These are phyloP conservation scores for Cataglyphis livida DNA, from an alignment of 2,888 invertebrate genomes.

Conservation along the genomic window DNA sequence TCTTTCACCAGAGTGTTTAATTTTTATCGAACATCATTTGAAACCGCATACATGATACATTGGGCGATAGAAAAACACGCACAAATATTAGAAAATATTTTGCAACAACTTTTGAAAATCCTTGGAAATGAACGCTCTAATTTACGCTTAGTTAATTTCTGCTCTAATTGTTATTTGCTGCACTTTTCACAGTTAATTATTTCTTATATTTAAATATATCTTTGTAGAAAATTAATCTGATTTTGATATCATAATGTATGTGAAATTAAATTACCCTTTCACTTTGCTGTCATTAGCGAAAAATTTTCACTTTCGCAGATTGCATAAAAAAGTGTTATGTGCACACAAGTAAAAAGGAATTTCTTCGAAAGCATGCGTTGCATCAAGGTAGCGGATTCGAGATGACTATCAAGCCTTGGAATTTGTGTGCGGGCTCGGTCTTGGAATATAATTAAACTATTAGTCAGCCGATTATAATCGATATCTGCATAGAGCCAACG, in stretches of 20 bases:
- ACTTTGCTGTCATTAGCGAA: background rate
- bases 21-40: conserved; percentile 7
- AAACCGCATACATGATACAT: background rate
- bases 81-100: background rate
- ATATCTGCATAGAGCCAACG: background rate
- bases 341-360: background rate
- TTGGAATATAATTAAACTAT: conserved; percentile 44
- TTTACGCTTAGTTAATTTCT: background rate
- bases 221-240: conserved; percentile 1
- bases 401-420: conserved; percentile 31
- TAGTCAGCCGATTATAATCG: conserved; percentile 30
- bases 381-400: background rate
- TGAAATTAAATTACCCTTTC: background rate
- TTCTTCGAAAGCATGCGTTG: background rate
- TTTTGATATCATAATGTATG: background rate
- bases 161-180: background rate
- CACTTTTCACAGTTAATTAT: background rate
- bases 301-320: background rate
- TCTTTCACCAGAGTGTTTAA: background rate
- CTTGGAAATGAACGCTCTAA: background rate
- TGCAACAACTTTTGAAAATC: background rate
- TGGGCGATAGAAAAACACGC: background rate
- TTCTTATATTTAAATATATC: conserved; percentile 7
- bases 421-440: background rate
- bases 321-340: background rate